Base-by-base conservation (phyloP, 2,113 vertebrate species). In the Sinocyclocheilus rhinocerous region DNA sequence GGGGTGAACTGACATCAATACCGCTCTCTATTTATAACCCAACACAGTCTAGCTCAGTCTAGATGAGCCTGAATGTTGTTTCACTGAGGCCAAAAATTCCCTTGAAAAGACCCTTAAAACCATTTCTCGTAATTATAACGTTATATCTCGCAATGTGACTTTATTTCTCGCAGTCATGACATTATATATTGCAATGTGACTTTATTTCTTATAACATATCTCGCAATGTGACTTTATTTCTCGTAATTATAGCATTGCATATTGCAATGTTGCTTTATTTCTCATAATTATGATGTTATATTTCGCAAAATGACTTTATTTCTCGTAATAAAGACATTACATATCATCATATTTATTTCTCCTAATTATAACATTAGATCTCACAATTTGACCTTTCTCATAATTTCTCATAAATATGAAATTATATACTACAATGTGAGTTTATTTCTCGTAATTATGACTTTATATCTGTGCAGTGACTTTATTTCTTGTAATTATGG, bases 11-110 rank as follows among this genome's bases (percentile, higher is more conserved):
- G 59, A 72, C 12, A 42, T 83, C 67, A 83, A 22, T 15, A 24
- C 1, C 6, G 10, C n/a, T 72, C n/a, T 72, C 81, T 83, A 70
- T 69, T 70, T 52, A 83, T 72, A 83, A 83, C 81, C 3, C 45
- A 24, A 72, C 36, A 65, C 79, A 65, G 59, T 50, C 59, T 2
- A 81, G 36, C 59, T 81, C 22, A 65, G 55, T 45, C 57, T 10
- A 61, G 11, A 36, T 61, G 20, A 79, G n/a, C 29, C 5, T 15
- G 11, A 39, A 61, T 79, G 22, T 18, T 26, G 55, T 16, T 81
- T 65, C n/a, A 61, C 55, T 16, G 6, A 0, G 4, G 29, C 2
- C 52, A 79, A n/a, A 6, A 8, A 0, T 4, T 18, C 18, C 1
- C 16, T 55, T 16, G 11, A 11, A 55, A 61, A 52, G 13, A 52